Percentiles rank a stretch among this genome's conserved stretches.
Evolutionary conservation across 2,888 invertebrate genomes (phyloP).

Genomic region (Lydus trimaculatus): DNA sequence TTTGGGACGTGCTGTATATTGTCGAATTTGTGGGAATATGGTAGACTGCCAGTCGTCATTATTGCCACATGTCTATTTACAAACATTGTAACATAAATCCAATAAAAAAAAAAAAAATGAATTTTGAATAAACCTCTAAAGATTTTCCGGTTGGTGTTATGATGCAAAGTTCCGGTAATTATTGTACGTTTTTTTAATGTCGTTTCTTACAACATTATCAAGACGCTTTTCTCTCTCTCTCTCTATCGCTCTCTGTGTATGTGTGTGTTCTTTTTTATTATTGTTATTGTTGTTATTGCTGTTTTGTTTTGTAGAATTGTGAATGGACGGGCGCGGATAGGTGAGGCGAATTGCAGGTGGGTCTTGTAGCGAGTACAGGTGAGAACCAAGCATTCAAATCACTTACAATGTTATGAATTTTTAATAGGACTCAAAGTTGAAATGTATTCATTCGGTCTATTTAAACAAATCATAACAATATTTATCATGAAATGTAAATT

Average conservation of each 20-base stretch:
- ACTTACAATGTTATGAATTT: conserved; percentile 10
- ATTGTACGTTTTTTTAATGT: background rate
- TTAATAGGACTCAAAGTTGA: background rate
- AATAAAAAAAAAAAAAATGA: background rate
- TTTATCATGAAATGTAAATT: background rate
- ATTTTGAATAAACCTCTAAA: background rate
- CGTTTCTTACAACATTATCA: background rate
- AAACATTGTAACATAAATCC: background rate
- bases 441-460: background rate
- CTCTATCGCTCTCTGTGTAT: too few relatives aligned
- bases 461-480: background rate
- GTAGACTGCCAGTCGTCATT: background rate
- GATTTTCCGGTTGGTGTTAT: background rate
- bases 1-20: background rate
- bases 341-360: conserved; percentile 3
- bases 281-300: background rate
- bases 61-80: background rate
- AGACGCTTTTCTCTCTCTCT: background rate
- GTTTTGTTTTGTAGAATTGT: background rate
- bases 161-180: conserved; percentile 5
- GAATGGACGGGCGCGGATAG: background rate
- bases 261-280: background rate
- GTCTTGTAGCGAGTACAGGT: background rate
- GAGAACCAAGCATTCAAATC: conserved; percentile 10
- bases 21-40: background rate